Evolutionary conservation across 2,797 vertebrate genomes (phyloP), one percentile per base, ranked within the genome.

Genomic region (Pangasius larnaudii): DNA sequence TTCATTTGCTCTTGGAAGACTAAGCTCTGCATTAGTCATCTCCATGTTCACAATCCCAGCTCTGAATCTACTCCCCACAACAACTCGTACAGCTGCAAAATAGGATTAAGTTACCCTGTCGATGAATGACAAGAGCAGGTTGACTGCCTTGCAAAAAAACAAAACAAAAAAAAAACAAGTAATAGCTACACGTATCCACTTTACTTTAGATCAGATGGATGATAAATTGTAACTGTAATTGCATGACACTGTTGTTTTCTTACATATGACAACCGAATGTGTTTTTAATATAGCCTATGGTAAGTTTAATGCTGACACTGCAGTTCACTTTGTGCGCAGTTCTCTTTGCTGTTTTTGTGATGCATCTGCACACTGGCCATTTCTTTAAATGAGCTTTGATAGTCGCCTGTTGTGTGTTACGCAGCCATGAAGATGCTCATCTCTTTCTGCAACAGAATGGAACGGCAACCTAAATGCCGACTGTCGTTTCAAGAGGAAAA

Each of bases 111-210:
- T 98, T 98, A 97, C 97, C 94, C 91, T 82, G 63, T 91, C 89
- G 86, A 90, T 97, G 97, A 97, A 96, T 95, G 96, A 97, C 95
- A 96, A 95, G 93, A 96, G 94, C 97, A 98, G 97, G 97, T 97
- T 97, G 94, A 89, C 85, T 86, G 86, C 88, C 91, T 92, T 88
- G 89, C 72, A 77, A 79, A 90, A 87, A 63, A 83, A 89, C n/a
- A n/a, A n/a, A n/a, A n/a, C n/a, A 89, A 86, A 89, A 89, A 95
- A 93, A 92, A 92, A 94, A 95, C 93, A 90, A 79, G 67, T 85
- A 85, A 79, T 84, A 88, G 86, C 93, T 89, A 91, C 93, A 93
- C 56, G 36, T 93, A 93, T 90, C 88, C 85, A 88, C 90, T 91
- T 88, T 91, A 90, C 89, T 90, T 87, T 82, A 89, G 85, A 91